A percentile compares a stretch with the other conserved stretches of the same genome.
Evolutionary conservation across 2,888 invertebrate species (phyloP).

Genomic region (Megaustenia siamemsis): DNA sequence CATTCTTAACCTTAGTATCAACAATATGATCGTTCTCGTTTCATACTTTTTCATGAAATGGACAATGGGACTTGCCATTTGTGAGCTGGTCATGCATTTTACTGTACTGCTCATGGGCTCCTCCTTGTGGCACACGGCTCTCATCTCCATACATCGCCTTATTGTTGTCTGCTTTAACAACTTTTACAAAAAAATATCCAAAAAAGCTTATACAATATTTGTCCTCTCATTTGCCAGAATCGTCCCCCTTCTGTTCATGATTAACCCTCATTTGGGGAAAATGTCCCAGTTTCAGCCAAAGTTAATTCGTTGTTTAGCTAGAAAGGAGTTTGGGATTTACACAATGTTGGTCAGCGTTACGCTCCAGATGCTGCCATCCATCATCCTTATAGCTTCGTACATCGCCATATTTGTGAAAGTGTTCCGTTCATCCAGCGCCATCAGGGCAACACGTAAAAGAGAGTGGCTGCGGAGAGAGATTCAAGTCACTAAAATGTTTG

Average conservation of each 20-base stretch:
- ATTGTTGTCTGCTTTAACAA: constrained; percentile 77
- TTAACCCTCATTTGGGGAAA: constrained; percentile 74
- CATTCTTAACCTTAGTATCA: constrained; percentile 74
- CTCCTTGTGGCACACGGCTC: constrained; percentile 78
- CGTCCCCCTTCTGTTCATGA: constrained; percentile 74
- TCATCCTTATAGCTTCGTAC: constrained; percentile 77
- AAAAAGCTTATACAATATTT: constrained; percentile 75
- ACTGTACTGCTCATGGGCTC: constrained; percentile 77
- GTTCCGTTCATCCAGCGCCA: constrained; percentile 70
- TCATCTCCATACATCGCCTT: constrained; percentile 78
- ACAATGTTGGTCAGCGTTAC: constrained; percentile 76
- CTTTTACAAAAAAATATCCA: constrained; percentile 78
- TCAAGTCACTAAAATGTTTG: constrained; percentile 80
- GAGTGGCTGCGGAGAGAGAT: constrained; percentile 78
- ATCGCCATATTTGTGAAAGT: constrained; percentile 77
- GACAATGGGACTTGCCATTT: constrained; percentile 73
- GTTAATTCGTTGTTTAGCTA: constrained; percentile 75
- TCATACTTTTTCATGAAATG: constrained; percentile 75
- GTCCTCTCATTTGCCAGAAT: constrained; percentile 75
- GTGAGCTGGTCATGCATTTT: constrained; percentile 76
- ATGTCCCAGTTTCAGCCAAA: constrained; percentile 77
- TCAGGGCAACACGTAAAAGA: constrained; percentile 70
- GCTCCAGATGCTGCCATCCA: constrained; percentile 75
- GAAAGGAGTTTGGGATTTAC: constrained; percentile 73
- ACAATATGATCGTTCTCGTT: constrained; percentile 75